Evolutionary conservation across 2,888 invertebrate species (phyloP), one percentile per base, ranked within the genome.

Genomic region (Nezara viridula): DNA sequence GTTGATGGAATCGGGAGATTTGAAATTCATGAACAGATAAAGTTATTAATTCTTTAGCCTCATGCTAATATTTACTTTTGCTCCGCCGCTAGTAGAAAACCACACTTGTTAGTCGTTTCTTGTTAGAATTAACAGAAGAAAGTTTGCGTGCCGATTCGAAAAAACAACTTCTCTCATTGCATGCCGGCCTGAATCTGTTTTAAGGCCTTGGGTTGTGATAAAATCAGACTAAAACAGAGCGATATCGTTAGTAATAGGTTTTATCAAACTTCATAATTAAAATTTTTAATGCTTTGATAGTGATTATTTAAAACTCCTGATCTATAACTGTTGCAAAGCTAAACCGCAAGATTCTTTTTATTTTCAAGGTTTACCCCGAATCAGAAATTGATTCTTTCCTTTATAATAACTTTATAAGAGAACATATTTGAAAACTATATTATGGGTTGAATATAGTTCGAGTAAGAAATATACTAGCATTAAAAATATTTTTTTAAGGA

Each of bases 51-150:
- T 47, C 81, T 81, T 81, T n/a, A 4, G 44, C 14, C 40, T 9
- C 81, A 44, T n/a, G 44, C 44, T 81, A 81, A 47, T 81, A 81
- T n/a, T 47, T 81, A 81, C 44, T 81, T 44, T 44, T 24, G 81
- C 40, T 81, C n/a, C n/a, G 1, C n/a, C 44, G 24, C 24, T 16
- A 44, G 12, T 47, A 81, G 44, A 81, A 81, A 44, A 81, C 81
- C 81, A n/a, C 81, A 81, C 81, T 81, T 81, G 81, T 81, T 81
- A 81, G 81, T 81, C 81, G 81, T 81, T 81, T 47, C 44, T 44
- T 81, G 81, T 81, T 81, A 40, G 44, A 44, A 81, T 81, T 81
- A 44, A 81, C 81, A 81, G 40, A 77, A 77, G 77, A 77, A 47
- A 4, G 44, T 44, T 81, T 9, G 81, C 81, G 81, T 81, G 81